Evolutionary conservation across 2,113 vertebrate genomes (phyloP).

Genomic region (human): GRCh38 chr9:78230001-78230500

Average conservation of each 20-base stretch:
- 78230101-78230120: background rate
- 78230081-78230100: background rate
- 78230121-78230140: background rate
- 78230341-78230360: background rate
- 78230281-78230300: background rate
- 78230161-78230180: background rate
- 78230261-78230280: background rate
- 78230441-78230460: background rate
- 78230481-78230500: background rate
- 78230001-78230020: background rate
- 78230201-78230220: background rate
- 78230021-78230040: background rate
- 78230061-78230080: conserved; percentile 2
- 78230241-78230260: background rate
- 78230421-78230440: background rate
- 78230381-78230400: conserved; percentile 26
- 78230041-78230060: conserved; percentile 9
- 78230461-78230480: background rate
- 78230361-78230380: background rate
- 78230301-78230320: background rate
- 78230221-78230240: background rate
- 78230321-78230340: background rate
- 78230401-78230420: no score
- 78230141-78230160: background rate
- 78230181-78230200: conserved; percentile 12